A percentile compares a stretch with the other conserved stretches of the same genome.
Evolutionary conservation across 2,797 vertebrate genomes (phyloP).

Genomic region (Spondyliosoma cantharus): DNA sequence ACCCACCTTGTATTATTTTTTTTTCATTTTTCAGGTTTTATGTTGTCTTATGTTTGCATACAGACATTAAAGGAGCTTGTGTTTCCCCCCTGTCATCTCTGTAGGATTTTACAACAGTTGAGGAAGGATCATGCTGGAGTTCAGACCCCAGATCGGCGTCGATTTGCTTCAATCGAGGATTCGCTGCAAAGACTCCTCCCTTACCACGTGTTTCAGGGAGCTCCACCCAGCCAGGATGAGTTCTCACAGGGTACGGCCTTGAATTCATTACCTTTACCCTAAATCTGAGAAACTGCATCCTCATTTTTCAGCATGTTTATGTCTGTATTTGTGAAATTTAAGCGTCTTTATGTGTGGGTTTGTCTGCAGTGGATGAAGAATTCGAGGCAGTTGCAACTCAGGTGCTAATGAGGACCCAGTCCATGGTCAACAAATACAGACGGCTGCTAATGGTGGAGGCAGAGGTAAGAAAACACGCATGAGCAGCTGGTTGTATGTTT

Average conservation of each 20-base stretch:
- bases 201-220: conserved; percentile 95
- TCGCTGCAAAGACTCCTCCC: conserved; percentile 91
- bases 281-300: neutral
- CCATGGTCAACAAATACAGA: conserved; percentile 98
- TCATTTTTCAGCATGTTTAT: neutral
- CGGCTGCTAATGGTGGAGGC: conserved; percentile 95
- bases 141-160: conserved; percentile 86
- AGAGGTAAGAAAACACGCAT: conserved; percentile 83
- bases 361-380: conserved; percentile 85
- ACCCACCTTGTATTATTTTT: neutral
- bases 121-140: conserved; percentile 89
- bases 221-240: conserved; percentile 89
- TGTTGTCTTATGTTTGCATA: neutral
- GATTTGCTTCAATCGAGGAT: conserved; percentile 89
- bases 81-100: neutral
- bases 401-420: conserved; percentile 93
- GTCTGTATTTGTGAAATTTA: neutral
- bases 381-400: conserved; percentile 94
- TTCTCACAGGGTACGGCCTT: conserved; percentile 88
- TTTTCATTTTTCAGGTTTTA: neutral
- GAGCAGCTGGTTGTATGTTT: neutral
- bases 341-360: conserved; percentile 6
- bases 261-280: neutral
- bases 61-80: neutral
- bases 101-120: conserved; percentile 91